phyloP scores from a whole-genome alignment of 1,140 invertebrate genomes.

The Listronotus oregonensis region DNA sequence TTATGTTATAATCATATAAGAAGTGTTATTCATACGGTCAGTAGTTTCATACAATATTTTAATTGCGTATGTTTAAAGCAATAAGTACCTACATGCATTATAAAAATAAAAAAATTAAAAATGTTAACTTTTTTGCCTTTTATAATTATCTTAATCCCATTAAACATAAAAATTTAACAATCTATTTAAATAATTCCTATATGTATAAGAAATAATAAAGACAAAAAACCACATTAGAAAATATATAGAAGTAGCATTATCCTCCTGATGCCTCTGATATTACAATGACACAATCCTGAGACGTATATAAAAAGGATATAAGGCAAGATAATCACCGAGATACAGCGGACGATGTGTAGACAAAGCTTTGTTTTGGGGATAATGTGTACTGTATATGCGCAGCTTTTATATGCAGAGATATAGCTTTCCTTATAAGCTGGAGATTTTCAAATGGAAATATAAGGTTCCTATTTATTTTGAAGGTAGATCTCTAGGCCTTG shows the following conservation, averaged over 20 bases:
- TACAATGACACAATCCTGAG: constrained; percentile 28
- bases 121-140: too few relatives aligned
- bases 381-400: constrained; percentile 31
- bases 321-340: constrained; percentile 29
- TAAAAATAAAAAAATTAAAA: too few relatives aligned
- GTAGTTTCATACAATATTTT: too few relatives aligned
- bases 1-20: too few relatives aligned
- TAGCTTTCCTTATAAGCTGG: constrained; percentile 17
- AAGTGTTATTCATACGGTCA: too few relatives aligned
- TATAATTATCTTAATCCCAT: too few relatives aligned
- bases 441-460: constrained; percentile 34
- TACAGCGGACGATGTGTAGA: constrained; percentile 31
- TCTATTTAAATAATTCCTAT: too few relatives aligned
- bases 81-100: too few relatives aligned
- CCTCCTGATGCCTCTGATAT: constrained; percentile 21
- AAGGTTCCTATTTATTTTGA: constrained; percentile 29
- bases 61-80: too few relatives aligned
- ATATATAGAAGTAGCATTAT: constrained; percentile 5
- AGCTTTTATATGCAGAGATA: constrained; percentile 29
- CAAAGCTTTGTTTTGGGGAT: constrained; percentile 35
- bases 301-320: constrained; percentile 31
- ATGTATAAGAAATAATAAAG: too few relatives aligned
- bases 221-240: constrained; percentile 8
- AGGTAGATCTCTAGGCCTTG: constrained; percentile 2
- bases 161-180: too few relatives aligned